phyloP scores from a whole-genome alignment of 2,888 invertebrate species.

The Eristalinus sepulchralis region DNA sequence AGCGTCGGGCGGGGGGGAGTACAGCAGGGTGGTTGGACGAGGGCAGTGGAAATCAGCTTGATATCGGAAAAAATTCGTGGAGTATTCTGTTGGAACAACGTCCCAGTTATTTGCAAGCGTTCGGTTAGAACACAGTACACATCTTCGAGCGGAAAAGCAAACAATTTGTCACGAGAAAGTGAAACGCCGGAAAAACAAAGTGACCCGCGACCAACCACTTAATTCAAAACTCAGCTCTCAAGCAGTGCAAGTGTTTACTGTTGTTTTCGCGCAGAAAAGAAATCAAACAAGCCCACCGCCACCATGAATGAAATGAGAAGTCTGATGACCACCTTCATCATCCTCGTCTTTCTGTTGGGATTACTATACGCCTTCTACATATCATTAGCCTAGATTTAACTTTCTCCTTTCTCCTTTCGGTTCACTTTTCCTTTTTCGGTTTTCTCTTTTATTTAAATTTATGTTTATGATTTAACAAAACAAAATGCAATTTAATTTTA shows the following conservation, averaged over 20 bases:
- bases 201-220: neutral
- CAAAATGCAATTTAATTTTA: slow-evolving; percentile 40
- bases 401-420: neutral
- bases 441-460: neutral
- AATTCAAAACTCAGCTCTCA: neutral
- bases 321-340: slow-evolving; percentile 87
- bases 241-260: slow-evolving; percentile 24
- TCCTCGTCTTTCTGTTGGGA: slow-evolving; percentile 85
- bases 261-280: neutral
- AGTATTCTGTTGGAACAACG: slow-evolving; percentile 75
- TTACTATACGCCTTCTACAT: slow-evolving; percentile 87
- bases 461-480: neutral
- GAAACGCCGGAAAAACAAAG: neutral
- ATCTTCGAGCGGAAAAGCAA: slow-evolving; percentile 49
- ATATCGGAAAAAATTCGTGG: slow-evolving; percentile 73
- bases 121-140: slow-evolving; percentile 77
- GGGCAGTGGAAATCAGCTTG: slow-evolving; percentile 12
- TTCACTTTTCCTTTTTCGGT: neutral
- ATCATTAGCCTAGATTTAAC: slow-evolving; percentile 79
- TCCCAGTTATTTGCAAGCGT: slow-evolving; percentile 79
- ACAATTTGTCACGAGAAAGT: neutral
- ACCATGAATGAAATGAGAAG: slow-evolving; percentile 84
- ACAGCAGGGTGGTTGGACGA: neutral
- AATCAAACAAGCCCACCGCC: slow-evolving; percentile 36
- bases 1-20: neutral